Conservation (phyloP, 2,888 invertebrate genomes). For the Papilio gigon region DNA sequence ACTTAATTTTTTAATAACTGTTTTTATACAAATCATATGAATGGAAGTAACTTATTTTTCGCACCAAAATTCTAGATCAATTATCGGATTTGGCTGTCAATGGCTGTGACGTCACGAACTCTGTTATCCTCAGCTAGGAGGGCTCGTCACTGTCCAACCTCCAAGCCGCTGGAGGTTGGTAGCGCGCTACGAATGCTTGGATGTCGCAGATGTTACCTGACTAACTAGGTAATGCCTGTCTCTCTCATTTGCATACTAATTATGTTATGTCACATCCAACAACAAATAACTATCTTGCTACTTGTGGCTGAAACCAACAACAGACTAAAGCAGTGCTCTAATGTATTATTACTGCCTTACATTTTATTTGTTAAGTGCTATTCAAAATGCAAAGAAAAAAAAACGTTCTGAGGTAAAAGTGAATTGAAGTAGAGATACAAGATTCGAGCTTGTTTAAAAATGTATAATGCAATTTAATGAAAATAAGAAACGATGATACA, state of each 20-base stretch:
- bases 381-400: too few relatives aligned
- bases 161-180: neutral
- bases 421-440: too few relatives aligned
- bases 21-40: neutral
- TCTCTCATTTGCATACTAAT: constrained; percentile 5
- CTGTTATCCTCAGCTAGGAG: neutral
- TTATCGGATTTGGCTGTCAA: neutral
- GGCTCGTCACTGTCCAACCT: neutral
- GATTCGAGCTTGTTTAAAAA: too few relatives aligned
- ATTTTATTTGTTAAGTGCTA: too few relatives aligned
- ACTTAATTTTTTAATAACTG: too few relatives aligned
- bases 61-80: neutral
- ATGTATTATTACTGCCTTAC: too few relatives aligned
- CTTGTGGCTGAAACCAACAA: neutral
- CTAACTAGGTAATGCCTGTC: neutral
- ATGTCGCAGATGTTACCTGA: neutral
- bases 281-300: neutral
- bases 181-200: neutral
- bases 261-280: neutral
- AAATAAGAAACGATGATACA: too few relatives aligned
- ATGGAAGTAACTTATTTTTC: neutral
- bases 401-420: too few relatives aligned
- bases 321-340: neutral
- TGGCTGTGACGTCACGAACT: neutral
- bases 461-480: too few relatives aligned